Percentiles rank a stretch among this genome's conserved stretches.
phyloP scores from a whole-genome alignment of 2,113 vertebrate species.

The Salvator merianae region DNA sequence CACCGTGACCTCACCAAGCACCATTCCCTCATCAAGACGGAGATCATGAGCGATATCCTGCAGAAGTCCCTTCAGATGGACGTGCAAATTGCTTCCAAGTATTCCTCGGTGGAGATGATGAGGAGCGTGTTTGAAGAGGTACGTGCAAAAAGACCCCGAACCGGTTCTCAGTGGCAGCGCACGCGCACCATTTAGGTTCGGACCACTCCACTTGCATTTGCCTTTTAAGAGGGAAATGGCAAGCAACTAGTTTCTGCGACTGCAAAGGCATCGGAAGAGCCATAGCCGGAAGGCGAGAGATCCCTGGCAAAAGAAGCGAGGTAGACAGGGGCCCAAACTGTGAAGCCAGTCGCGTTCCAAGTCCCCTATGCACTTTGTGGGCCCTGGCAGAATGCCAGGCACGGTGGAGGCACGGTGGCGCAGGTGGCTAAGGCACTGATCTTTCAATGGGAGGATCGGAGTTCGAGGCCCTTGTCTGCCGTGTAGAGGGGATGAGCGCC shows the following conservation, averaged over 20 bases:
- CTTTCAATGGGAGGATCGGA: too few relatives aligned
- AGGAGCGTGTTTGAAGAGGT: slow-evolving; percentile 90
- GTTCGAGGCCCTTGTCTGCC: too few relatives aligned
- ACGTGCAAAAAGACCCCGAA: background rate
- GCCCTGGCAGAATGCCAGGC: too few relatives aligned
- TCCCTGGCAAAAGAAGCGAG: too few relatives aligned
- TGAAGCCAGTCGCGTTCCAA: too few relatives aligned
- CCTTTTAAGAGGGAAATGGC: background rate
- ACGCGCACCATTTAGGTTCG: background rate
- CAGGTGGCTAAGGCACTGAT: too few relatives aligned
- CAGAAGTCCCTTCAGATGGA: slow-evolving; percentile 87
- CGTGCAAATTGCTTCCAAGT: slow-evolving; percentile 80
- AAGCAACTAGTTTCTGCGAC: background rate
- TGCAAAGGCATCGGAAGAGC: background rate
- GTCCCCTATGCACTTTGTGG: too few relatives aligned
- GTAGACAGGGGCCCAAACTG: too few relatives aligned
- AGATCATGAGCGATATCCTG: slow-evolving; percentile 86
- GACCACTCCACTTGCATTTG: background rate
- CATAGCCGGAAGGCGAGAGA: too few relatives aligned
- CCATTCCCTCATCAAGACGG: slow-evolving; percentile 90
- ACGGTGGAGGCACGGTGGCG: too few relatives aligned
- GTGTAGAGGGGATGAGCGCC: too few relatives aligned
- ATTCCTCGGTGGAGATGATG: slow-evolving; percentile 83
- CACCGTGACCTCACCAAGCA: slow-evolving; percentile 94
- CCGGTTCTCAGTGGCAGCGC: background rate